phyloP scores from a whole-genome alignment of 2,888 invertebrate genomes.

The Oeneis ivallda region DNA sequence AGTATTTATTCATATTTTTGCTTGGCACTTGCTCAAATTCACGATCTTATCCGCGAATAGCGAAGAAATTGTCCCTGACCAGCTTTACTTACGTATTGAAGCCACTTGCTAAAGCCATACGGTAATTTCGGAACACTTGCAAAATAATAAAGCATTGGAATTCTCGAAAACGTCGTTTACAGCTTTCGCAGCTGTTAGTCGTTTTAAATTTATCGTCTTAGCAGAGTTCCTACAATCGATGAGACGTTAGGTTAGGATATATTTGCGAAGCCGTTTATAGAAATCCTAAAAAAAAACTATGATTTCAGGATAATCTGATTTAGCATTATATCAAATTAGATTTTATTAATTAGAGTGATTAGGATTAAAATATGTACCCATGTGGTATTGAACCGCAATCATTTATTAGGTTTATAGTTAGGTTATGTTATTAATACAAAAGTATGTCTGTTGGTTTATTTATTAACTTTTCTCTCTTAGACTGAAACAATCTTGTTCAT shows the following conservation, averaged over 20 bases:
- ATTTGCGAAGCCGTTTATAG: constrained; percentile 14
- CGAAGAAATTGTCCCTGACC: constrained; percentile 20
- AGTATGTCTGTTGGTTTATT: too few species aligned
- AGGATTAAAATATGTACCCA: too few species aligned
- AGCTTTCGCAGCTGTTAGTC: constrained; percentile 62
- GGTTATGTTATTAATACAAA: too few species aligned
- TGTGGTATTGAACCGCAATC: too few species aligned
- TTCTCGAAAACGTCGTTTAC: constrained; percentile 63
- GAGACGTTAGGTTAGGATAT: constrained; percentile 24
- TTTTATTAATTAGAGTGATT: too few species aligned
- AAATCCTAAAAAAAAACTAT: constrained; percentile 22
- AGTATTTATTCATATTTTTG: too few species aligned
- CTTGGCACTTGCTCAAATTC: too few species aligned
- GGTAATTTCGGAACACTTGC: constrained; percentile 62
- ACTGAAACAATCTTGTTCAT: too few species aligned
- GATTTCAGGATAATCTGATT: neutral
- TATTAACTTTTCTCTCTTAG: too few species aligned
- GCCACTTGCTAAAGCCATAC: constrained; percentile 45
- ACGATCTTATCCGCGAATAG: too few species aligned
- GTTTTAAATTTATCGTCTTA: constrained; percentile 49
- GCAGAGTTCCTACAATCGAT: constrained; percentile 37
- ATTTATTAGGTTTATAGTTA: too few species aligned
- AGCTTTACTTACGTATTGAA: constrained; percentile 45
- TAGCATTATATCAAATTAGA: neutral
- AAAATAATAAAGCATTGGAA: constrained; percentile 69